phyloP scores from a whole-genome alignment of 2,113 vertebrate species.

The Laticauda laticaudata region DNA sequence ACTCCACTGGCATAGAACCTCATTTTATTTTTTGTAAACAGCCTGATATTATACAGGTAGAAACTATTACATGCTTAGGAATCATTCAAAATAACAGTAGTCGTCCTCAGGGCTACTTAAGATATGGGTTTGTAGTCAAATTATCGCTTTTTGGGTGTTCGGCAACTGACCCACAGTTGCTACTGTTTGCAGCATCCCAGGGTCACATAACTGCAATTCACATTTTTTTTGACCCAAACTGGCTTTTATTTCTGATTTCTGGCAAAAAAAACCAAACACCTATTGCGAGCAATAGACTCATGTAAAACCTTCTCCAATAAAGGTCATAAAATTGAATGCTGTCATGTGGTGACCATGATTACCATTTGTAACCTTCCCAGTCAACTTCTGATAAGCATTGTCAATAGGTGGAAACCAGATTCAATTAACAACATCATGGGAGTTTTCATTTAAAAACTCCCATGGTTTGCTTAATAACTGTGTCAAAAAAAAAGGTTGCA shows the following conservation, averaged over 20 bases:
- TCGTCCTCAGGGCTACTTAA: neutral
- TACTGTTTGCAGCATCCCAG: neutral
- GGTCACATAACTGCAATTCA: neutral
- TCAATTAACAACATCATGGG: neutral
- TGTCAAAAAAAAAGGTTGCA: too few relatives aligned
- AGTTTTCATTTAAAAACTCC: neutral
- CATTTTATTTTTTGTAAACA: neutral
- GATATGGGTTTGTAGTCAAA: neutral
- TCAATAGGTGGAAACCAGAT: neutral
- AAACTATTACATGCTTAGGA: fast-evolving
- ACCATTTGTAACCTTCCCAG: neutral
- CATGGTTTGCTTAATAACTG: too few relatives aligned
- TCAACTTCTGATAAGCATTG: neutral
- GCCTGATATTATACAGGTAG: neutral
- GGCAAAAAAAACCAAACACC: neutral
- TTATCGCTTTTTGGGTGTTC: neutral
- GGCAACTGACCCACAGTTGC: neutral
- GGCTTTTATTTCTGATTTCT: neutral
- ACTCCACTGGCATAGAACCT: neutral
- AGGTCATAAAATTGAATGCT: neutral
- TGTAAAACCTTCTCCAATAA: neutral
- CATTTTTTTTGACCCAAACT: neutral
- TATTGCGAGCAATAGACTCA: neutral
- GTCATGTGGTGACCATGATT: neutral
- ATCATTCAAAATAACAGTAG: neutral